Conservation (phyloP, 2,888 invertebrate genomes). For the Lycophotia porphyrea region DNA sequence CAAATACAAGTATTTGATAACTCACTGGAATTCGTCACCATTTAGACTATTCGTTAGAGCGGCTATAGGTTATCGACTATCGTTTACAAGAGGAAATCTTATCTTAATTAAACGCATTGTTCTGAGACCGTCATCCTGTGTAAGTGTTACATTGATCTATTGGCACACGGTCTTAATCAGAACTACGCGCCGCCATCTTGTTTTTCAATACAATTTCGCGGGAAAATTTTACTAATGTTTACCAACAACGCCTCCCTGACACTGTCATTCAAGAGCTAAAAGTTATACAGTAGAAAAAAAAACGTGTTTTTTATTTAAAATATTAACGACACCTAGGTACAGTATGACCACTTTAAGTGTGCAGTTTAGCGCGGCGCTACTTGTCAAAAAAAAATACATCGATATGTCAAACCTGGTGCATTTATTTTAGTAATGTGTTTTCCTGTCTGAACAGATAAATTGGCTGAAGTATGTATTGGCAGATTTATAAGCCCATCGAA, state of each 20-base stretch:
- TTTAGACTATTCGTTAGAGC: not conserved
- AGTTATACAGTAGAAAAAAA: not conserved
- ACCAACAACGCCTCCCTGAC: not conserved
- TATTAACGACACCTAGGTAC: not conserved
- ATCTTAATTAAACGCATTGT: constrained; percentile 10
- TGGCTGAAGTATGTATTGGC: constrained; percentile 6
- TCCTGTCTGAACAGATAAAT: too few relatives aligned
- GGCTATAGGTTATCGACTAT: not conserved
- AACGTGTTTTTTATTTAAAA: not conserved
- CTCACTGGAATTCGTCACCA: constrained; percentile 3
- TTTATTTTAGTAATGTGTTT: too few relatives aligned
- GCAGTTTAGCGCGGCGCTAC: too few relatives aligned
- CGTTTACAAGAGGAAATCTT: constrained; percentile 12
- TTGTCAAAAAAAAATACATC: too few relatives aligned
- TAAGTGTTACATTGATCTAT: not conserved
- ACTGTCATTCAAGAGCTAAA: not conserved
- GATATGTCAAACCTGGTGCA: too few relatives aligned
- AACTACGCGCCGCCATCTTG: constrained; percentile 11
- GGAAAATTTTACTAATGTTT: constrained; percentile 1
- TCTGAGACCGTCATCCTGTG: constrained; percentile 4
- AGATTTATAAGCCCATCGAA: constrained; percentile 50
- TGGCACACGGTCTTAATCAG: not conserved
- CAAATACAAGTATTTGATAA: not conserved
- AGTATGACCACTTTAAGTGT: too few relatives aligned
- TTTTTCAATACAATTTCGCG: not conserved